These are phyloP conservation scores for Acromyrmex heyeri DNA, from an alignment of 1,140 invertebrate species.

Conservation along the genomic window DNA sequence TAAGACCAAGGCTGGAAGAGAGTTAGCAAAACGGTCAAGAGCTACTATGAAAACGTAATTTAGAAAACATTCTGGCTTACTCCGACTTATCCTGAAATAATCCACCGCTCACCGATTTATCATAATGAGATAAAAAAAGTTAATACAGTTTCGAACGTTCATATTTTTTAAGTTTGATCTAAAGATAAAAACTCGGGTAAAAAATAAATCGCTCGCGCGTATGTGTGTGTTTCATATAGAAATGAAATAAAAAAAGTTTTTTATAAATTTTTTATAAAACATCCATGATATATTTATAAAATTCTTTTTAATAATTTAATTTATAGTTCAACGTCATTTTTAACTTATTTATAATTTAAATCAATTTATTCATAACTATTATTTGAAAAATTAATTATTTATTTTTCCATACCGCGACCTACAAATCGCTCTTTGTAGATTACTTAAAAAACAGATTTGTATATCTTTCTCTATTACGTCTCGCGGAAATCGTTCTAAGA, in stretches of 20 bases:
- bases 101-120: not conserved
- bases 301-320: not conserved
- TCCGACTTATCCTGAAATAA: not conserved
- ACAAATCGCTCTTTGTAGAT: not conserved
- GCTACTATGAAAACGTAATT: not conserved
- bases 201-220: not conserved
- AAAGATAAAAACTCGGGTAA: not conserved
- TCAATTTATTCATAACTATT: not conserved
- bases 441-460: not conserved
- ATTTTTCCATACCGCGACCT: not conserved
- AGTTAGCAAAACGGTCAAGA: constrained; percentile 1
- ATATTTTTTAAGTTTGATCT: not conserved
- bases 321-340: not conserved
- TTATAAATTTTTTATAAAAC: no score
- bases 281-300: no score
- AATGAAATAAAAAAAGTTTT: not conserved
- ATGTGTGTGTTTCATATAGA: not conserved
- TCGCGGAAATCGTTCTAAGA: not conserved
- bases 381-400: not conserved
- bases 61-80: not conserved
- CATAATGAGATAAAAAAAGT: not conserved
- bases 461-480: not conserved
- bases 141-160: not conserved
- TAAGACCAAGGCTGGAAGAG: not conserved
- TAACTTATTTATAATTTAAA: not conserved